Percentiles rank a stretch among this genome's conserved stretches.
Conservation (phyloP, 2,113 vertebrate species). For the Emydura subglobosa region DNA sequence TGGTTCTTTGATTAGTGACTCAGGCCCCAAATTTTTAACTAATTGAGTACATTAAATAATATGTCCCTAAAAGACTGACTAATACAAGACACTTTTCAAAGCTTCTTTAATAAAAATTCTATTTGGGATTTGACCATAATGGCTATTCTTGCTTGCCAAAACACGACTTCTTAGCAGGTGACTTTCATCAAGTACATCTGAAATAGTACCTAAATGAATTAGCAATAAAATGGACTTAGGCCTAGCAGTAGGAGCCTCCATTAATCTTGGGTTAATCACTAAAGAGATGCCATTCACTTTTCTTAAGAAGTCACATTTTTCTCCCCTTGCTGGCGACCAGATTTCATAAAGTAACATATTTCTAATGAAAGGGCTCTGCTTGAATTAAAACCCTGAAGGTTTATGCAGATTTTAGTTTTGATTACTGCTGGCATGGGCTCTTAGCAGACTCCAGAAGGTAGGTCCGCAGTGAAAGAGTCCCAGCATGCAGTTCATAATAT, state of each 20-base stretch:
- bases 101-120: slow-evolving; percentile 88
- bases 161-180: slow-evolving; percentile 98
- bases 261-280: slow-evolving; percentile 99
- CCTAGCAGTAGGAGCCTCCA: slow-evolving; percentile 95
- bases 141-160: slow-evolving; percentile 94
- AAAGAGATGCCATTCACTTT: slow-evolving; percentile 99
- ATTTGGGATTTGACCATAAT: slow-evolving; percentile 94
- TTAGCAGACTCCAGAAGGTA: slow-evolving; percentile 94
- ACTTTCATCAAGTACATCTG: slow-evolving; percentile 94
- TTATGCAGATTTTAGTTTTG: slow-evolving; percentile 98
- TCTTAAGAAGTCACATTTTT: slow-evolving; percentile 98
- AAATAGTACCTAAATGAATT: slow-evolving; percentile 99
- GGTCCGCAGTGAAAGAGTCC: slow-evolving; percentile 94
- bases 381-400: slow-evolving; percentile 94
- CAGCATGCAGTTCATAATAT: slow-evolving; percentile 95
- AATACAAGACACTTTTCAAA: slow-evolving; percentile 85
- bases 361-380: slow-evolving; percentile 99
- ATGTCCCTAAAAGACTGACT: slow-evolving; percentile 75
- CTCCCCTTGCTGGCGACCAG: slow-evolving; percentile 93
- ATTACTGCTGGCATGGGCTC: slow-evolving; percentile 99
- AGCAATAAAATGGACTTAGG: slow-evolving; percentile 99
- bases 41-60: slow-evolving; percentile 82
- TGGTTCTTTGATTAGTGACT: slow-evolving; percentile 64
- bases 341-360: slow-evolving; percentile 98
- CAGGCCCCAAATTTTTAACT: slow-evolving; percentile 78